Conservation (phyloP, 2,888 invertebrate species). For the Drosophila bunnanda region DNA sequence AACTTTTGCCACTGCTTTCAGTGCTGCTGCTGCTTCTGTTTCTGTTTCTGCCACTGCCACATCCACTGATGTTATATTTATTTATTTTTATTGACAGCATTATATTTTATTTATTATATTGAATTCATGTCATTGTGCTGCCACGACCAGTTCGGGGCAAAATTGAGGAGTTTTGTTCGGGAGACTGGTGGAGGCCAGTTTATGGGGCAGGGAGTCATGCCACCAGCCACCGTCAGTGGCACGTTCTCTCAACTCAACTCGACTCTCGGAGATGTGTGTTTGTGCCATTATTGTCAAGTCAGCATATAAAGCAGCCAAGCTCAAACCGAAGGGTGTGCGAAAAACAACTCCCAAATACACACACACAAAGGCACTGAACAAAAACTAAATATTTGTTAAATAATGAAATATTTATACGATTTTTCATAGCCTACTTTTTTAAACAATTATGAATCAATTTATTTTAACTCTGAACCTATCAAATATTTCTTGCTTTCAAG, state of each 20-base stretch:
- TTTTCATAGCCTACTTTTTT: neutral
- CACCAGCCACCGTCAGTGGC: slow-evolving; percentile 53
- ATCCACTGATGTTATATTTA: slow-evolving; percentile 59
- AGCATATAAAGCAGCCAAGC: slow-evolving; percentile 68
- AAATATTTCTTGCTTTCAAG: neutral
- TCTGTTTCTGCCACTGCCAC: slow-evolving; percentile 13
- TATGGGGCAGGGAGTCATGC: slow-evolving; percentile 38
- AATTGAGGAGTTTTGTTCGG: slow-evolving; percentile 11
- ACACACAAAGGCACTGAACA: slow-evolving; percentile 21
- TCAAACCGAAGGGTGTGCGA: slow-evolving; percentile 6
- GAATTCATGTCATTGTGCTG: slow-evolving; percentile 79
- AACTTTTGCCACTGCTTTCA: slow-evolving; percentile 49
- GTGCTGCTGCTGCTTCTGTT: slow-evolving; percentile 7
- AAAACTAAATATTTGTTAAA: neutral
- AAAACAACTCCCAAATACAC: slow-evolving; percentile 18
- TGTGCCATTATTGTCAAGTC: slow-evolving; percentile 77
- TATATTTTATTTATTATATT: slow-evolving; percentile 81
- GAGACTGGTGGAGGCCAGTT: slow-evolving; percentile 3
- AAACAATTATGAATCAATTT: too few relatives aligned
- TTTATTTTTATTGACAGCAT: slow-evolving; percentile 81
- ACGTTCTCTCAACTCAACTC: slow-evolving; percentile 48
- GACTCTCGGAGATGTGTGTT: slow-evolving; percentile 37
- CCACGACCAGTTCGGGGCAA: slow-evolving; percentile 60
- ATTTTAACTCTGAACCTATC: neutral
- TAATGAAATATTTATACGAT: neutral